Evolutionary conservation across 2,113 vertebrate species (phyloP).

Genomic region (Dipodomys ordii): DNA sequence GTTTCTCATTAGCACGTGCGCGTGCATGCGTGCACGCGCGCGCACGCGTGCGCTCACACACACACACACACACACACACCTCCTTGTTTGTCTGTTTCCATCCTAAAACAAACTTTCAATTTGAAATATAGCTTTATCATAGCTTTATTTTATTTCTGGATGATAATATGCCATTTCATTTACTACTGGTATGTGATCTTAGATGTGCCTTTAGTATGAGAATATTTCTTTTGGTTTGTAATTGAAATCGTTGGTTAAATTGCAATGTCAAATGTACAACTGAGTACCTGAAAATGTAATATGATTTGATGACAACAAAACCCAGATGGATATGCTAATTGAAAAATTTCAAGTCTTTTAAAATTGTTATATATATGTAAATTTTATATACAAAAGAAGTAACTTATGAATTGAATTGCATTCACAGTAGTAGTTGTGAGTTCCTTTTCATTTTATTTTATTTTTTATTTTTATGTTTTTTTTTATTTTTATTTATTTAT

Average conservation of each 20-base stretch:
- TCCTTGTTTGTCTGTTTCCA: not conserved
- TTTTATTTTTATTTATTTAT: too few species aligned
- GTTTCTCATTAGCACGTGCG: not conserved
- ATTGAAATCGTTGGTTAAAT: not conserved
- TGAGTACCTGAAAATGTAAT: not conserved
- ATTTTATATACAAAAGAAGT: not conserved
- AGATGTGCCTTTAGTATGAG: not conserved
- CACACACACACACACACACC: not conserved
- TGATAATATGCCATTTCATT: not conserved
- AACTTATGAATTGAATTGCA: not conserved
- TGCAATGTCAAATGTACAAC: not conserved
- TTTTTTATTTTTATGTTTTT: too few species aligned
- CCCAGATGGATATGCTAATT: not conserved
- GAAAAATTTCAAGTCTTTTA: not conserved
- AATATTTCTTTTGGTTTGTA: not conserved
- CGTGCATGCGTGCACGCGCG: too few species aligned
- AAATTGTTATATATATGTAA: not conserved
- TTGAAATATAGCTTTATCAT: not conserved
- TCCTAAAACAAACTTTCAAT: slow-evolving; percentile 26
- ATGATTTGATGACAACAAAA: not conserved
- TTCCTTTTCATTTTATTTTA: not conserved
- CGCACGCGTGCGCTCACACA: too few species aligned
- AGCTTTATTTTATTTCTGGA: not conserved
- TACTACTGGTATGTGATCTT: not conserved
- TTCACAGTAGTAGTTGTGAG: not conserved